A percentile compares a stretch with the other conserved stretches of the same genome.
phyloP scores from a whole-genome alignment of 2,888 invertebrate genomes.

The Idaea straminata region DNA sequence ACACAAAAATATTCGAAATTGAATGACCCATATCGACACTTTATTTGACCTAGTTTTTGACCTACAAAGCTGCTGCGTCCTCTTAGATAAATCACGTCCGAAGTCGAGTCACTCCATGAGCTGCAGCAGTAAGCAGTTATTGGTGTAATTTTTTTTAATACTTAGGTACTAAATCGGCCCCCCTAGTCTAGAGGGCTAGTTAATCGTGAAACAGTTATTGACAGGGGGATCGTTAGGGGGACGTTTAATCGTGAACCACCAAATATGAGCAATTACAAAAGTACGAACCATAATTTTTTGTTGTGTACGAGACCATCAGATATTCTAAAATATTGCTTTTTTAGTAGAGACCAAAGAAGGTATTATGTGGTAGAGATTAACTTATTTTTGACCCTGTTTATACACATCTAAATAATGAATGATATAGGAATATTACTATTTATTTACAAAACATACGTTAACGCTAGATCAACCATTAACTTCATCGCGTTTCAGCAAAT shows the following conservation, averaged over 20 bases:
- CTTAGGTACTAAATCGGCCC: too few relatives aligned
- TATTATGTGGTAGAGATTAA: neutral
- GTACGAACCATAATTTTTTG: too few relatives aligned
- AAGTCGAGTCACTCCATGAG: neutral
- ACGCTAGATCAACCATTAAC: neutral
- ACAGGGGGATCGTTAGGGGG: too few relatives aligned
- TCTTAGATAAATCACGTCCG: slow-evolving; percentile 11
- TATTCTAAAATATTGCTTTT: too few relatives aligned
- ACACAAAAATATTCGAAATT: slow-evolving; percentile 11
- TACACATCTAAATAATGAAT: neutral
- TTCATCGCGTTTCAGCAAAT: neutral
- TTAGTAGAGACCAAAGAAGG: neutral
- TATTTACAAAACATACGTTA: neutral
- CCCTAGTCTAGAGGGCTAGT: too few relatives aligned
- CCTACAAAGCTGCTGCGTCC: slow-evolving; percentile 35
- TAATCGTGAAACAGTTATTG: too few relatives aligned
- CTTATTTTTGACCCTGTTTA: neutral
- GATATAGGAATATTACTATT: neutral
- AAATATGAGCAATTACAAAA: too few relatives aligned
- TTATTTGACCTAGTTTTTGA: slow-evolving; percentile 59
- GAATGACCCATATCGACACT: slow-evolving; percentile 31
- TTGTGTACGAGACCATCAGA: too few relatives aligned
- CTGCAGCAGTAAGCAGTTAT: neutral
- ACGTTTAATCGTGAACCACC: too few relatives aligned
- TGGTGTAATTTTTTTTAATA: too few relatives aligned